These are phyloP conservation scores for Psittacus erithacus DNA, from an alignment of 2,113 vertebrate genomes.

Conservation along the genomic window DNA sequence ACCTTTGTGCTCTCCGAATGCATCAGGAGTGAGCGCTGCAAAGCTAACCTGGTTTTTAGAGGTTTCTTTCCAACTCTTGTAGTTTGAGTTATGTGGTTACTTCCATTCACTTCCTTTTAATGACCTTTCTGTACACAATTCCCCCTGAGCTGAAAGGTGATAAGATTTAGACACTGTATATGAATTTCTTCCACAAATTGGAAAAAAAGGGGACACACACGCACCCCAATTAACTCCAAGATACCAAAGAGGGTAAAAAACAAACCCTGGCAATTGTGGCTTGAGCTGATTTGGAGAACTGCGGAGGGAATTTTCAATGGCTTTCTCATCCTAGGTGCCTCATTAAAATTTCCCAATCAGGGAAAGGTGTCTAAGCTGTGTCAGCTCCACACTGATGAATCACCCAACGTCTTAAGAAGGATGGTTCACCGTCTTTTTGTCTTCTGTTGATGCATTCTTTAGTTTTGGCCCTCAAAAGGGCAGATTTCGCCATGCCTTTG, in stretches of 20 bases:
- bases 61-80: conserved; percentile 40
- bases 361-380: conserved; percentile 45
- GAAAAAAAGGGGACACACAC: not conserved
- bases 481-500: conserved; percentile 34
- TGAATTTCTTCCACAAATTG: not conserved
- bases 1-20: conserved; percentile 55
- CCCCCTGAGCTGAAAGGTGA: conserved; percentile 27
- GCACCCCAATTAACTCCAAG: conserved; percentile 41
- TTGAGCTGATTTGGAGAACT: conserved; percentile 37
- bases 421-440: conserved; percentile 21
- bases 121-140: conserved; percentile 57
- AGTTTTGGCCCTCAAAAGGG: conserved; percentile 41
- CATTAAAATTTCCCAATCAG: conserved; percentile 70
- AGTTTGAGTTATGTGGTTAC: conserved; percentile 56
- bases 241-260: conserved; percentile 33
- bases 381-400: conserved; percentile 1
- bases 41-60: conserved; percentile 58
- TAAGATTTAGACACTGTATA: conserved; percentile 11
- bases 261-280: conserved; percentile 43
- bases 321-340: conserved; percentile 52
- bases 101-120: conserved; percentile 56
- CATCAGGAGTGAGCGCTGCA: conserved; percentile 54
- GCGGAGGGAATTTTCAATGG: conserved; percentile 36
- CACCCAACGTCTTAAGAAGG: conserved; percentile 1
- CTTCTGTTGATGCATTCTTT: conserved; percentile 43